phyloP scores from a whole-genome alignment of 2,113 vertebrate species.

The Hippopotamus amphibius region DNA sequence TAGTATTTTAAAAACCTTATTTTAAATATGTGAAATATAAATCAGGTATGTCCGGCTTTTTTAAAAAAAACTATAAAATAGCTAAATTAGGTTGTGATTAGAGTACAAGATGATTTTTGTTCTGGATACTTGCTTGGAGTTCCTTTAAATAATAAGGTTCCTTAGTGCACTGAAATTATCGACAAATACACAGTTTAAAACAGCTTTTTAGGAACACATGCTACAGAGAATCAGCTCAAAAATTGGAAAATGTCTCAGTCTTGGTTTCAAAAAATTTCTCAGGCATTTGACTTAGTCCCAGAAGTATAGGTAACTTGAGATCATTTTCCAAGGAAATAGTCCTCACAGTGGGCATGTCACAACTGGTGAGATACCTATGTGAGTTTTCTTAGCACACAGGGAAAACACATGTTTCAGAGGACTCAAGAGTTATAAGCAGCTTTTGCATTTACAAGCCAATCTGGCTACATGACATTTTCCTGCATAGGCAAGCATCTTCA shows the following conservation, averaged over 20 bases:
- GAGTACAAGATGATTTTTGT: background rate
- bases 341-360: background rate
- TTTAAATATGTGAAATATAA: constrained; percentile 23
- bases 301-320: background rate
- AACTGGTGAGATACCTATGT: background rate
- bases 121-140: background rate
- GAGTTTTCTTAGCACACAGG: background rate
- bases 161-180: background rate
- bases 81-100: background rate
- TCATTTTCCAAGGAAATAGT: background rate
- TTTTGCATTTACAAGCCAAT: constrained; percentile 34
- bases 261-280: background rate
- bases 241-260: background rate
- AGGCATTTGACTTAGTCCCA: background rate
- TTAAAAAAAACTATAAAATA: background rate
- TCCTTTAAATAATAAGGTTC: background rate
- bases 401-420: background rate
- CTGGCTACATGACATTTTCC: constrained; percentile 64
- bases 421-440: background rate
- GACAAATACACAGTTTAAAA: background rate
- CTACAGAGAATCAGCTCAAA: constrained; percentile 3
- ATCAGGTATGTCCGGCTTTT: background rate
- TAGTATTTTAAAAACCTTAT: background rate
- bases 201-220: background rate
- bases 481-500: constrained; percentile 45